Evolutionary conservation across 2,888 invertebrate genomes (phyloP).

Genomic region (Calliscelio sp.): DNA sequence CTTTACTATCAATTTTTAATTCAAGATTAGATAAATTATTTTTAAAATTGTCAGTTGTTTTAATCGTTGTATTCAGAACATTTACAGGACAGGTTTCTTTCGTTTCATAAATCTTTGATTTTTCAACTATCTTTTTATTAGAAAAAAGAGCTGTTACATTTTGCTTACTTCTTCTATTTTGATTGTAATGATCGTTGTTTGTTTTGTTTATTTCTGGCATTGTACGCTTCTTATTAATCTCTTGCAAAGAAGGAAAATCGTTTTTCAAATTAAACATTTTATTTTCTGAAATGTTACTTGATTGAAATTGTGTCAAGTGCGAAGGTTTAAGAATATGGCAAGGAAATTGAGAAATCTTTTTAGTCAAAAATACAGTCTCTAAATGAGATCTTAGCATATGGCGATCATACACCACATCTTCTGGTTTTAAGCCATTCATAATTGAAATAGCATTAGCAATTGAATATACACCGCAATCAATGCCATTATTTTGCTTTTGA

Average conservation of each 20-base stretch:
- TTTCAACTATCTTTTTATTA: background rate
- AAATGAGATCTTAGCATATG: slow-evolving; percentile 65
- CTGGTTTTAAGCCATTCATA: slow-evolving; percentile 37
- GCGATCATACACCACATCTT: slow-evolving; percentile 13
- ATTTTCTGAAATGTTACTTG: background rate
- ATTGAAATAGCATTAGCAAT: slow-evolving; percentile 38
- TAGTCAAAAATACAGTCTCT: background rate
- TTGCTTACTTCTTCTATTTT: background rate
- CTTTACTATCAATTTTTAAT: background rate
- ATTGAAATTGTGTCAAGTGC: background rate
- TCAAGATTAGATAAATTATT: background rate
- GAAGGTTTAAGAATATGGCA: background rate
- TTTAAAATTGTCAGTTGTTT: background rate
- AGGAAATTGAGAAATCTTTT: slow-evolving; percentile 16
- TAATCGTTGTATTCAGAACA: background rate
- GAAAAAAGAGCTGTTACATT: background rate
- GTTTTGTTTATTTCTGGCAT: background rate
- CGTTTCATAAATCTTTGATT: background rate
- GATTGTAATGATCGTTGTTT: background rate
- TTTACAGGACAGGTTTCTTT: background rate
- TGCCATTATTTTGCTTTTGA: slow-evolving; percentile 31
- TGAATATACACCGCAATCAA: slow-evolving; percentile 49
- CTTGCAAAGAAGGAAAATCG: background rate
- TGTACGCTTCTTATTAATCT: background rate
- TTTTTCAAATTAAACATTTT: background rate